These are phyloP conservation scores for Oxytorus armatus DNA, from an alignment of 2,888 invertebrate genomes.

Conservation along the genomic window DNA sequence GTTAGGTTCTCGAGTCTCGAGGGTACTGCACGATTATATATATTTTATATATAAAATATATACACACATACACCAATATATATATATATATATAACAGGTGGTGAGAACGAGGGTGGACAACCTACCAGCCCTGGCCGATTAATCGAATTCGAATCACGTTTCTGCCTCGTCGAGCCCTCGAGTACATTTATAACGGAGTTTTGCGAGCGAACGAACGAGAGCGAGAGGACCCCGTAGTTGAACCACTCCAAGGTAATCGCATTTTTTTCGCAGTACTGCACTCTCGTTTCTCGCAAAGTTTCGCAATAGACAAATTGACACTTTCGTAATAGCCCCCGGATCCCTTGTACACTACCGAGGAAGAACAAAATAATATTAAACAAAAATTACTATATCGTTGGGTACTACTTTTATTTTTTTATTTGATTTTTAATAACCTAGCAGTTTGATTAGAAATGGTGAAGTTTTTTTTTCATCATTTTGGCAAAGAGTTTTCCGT, in stretches of 20 bases:
- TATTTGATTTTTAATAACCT: too few species aligned
- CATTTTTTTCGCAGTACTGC: conserved; percentile 42
- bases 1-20: conserved; percentile 6
- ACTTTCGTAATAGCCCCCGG: conserved; percentile 16
- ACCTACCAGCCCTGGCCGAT: conserved; percentile 43
- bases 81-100: conserved; percentile 8
- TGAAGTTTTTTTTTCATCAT: not conserved
- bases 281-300: conserved; percentile 34
- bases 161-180: conserved; percentile 58
- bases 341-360: not conserved
- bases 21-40: not conserved
- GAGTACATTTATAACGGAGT: conserved; percentile 62
- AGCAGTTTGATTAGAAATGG: not conserved
- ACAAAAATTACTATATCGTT: not conserved
- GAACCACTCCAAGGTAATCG: conserved; percentile 50
- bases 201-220: conserved; percentile 44
- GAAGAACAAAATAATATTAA: not conserved
- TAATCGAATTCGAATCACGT: conserved; percentile 65
- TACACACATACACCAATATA: not conserved
- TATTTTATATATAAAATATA: not conserved
- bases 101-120: conserved; percentile 40
- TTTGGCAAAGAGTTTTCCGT: not conserved
- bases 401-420: too few species aligned
- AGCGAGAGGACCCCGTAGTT: not conserved
- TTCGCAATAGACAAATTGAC: conserved; percentile 34